These are phyloP conservation scores for Pachyrhynchus sulphureomaculatus DNA, from an alignment of 1,140 invertebrate species.

Conservation along the genomic window DNA sequence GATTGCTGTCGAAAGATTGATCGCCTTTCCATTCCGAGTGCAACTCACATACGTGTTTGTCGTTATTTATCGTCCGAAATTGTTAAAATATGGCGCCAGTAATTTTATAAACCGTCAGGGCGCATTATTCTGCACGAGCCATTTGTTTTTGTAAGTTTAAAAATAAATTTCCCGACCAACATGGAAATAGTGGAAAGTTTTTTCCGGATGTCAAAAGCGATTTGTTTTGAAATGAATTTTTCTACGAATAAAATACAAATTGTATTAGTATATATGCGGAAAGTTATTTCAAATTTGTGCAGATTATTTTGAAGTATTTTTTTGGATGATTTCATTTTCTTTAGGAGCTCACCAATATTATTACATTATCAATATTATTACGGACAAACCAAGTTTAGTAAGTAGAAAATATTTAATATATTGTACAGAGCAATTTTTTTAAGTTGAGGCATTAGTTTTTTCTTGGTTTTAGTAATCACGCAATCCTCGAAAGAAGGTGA, in stretches of 20 bases:
- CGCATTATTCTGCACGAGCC: conserved; percentile 34
- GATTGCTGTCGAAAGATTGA: conserved; percentile 29
- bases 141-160: conserved; percentile 35
- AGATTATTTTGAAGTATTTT: not conserved
- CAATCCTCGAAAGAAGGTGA: too few relatives aligned
- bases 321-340: too few relatives aligned
- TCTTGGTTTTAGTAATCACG: too few relatives aligned
- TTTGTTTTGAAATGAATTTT: conserved; percentile 25
- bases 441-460: too few relatives aligned
- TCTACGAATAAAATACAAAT: conserved; percentile 2
- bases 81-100: conserved; percentile 35
- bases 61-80: conserved; percentile 35
- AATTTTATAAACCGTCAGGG: conserved; percentile 36
- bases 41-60: conserved; percentile 34
- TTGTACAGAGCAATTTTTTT: too few relatives aligned
- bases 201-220: conserved; percentile 26
- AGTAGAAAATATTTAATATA: too few relatives aligned
- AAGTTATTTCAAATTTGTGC: conserved; percentile 24
- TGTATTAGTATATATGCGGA: conserved; percentile 21
- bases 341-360: too few relatives aligned
- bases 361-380: too few relatives aligned
- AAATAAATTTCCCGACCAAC: conserved; percentile 31
- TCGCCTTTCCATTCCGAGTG: conserved; percentile 31
- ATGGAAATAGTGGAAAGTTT: conserved; percentile 34
- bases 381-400: too few relatives aligned